Base-by-base conservation (phyloP, 2,888 invertebrate species). In the Acronicta alni region DNA sequence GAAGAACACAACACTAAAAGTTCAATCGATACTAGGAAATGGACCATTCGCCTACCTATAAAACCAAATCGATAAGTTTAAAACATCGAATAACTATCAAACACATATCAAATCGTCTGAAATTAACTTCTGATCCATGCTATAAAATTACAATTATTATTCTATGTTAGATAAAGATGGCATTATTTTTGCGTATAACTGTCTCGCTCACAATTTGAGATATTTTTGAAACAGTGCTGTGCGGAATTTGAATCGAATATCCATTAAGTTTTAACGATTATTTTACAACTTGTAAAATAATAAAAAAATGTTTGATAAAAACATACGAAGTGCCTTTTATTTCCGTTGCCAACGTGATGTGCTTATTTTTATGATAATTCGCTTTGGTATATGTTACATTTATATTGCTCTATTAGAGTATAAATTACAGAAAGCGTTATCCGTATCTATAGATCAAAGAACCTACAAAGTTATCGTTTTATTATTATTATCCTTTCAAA, bases 251-350 rank as follows among this genome's bases (percentile, higher is more conserved):
- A 48, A 75, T 66, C 43, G 26, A 56, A 51, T 56, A 48, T 39
- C 51, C 45, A 72, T 72, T 49, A 63, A 71, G 39, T 16, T 55
- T 76, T 76, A 65, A 76, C 61, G 72, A 45, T 62, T 57, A 65
- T 76, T 73, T 73, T 76, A 76, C 53, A 44, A 60, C 62, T 61
- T 67, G 61, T 76, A 65, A 67, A 67, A 65, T 60, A 57, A 8
- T 45, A 41, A 51, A 32, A 38, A 44, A 20, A 41, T 18, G 46
- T 23, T 26, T 26, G 55, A 51, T 66, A 58, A 57, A 54, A 44
- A 51, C 45, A 26, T 52, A 5, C 56, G 10, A 49, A 66, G 45
- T 51, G 60, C 16, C 53, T 65, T 75, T 48, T 20, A 58, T 73
- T 55, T 63, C 56, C 39, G 59, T 66, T 48, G 52, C 38, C 18